Evolutionary conservation across 2,113 vertebrate genomes (phyloP), one percentile per base, ranked within the genome.

Genomic region (Anseranas semipalmata): DNA sequence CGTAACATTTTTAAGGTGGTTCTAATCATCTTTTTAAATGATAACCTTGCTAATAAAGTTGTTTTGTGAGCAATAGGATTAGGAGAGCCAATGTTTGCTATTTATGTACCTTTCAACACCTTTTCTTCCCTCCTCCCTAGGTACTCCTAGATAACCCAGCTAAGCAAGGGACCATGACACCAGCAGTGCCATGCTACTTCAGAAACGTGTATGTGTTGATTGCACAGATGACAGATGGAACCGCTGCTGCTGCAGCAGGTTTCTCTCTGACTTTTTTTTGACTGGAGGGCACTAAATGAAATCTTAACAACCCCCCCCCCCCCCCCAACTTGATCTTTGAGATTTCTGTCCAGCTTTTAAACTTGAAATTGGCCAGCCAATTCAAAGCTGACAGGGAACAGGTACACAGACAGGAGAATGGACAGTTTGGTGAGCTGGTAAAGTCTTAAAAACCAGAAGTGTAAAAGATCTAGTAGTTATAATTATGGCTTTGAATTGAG

Each of bases 131-230:
- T 85, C 8, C 70, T 91, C n/a, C 5, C 6, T 35, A 39, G 6
- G 3, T 41, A 27, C 9, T 58, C 19, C 41, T 71, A 30, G 37
- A 22, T 55, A 81, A 12, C 6, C 12, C 24, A 81, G 1, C 4
- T n/a, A 50, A 84, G 24, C 12, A 55, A 89, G 33, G 12, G 30
- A 48, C 32, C 39, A 3, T n/a, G n/a, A n/a, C n/a, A n/a, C n/a
- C n/a, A n/a, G n/a, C 18, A 39, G 11, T 1, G 1, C 45, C 7
- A 1, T 15, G 21, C 4, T 70, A 8, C 24, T 45, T 71, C 24
- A 60, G 77, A 78, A 50, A 18, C 2, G 5, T n/a, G 8, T 9
- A 1, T 39, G 18, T 60, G 8, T 48, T 80, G 12, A 30, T 12
- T 77, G 17, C 4, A 13, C 16, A 35, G 27, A 43, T 43, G 30